Evolutionary conservation across 2,797 vertebrate species (phyloP), one percentile per base, ranked within the genome.

Genomic region (Danionella dracula): DNA sequence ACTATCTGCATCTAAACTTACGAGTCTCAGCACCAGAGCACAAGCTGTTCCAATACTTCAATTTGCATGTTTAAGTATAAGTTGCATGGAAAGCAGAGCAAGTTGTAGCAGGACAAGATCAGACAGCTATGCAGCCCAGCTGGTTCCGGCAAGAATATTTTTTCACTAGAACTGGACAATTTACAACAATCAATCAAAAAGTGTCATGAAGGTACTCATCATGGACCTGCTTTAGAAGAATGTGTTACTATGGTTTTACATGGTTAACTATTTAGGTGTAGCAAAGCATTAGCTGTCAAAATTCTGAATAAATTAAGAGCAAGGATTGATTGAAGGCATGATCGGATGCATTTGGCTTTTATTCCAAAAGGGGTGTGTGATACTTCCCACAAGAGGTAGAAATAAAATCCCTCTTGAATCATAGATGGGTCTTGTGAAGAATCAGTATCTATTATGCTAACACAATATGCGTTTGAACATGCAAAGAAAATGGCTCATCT

Each of bases 81-180:
- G 53, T 31, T 13, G 1, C 1, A 34, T 13, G 1, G 2, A 29
- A 15, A 15, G n/a, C 0, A 21, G 3, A 23, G 48, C 67, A 78
- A 66, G 76, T 80, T 73, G 13, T 46, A 75, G 70, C 80, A 83
- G 40, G 82, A 62, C 45, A 1, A 48, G 35, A 7, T 4, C 20
- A n/a, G 27, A 19, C 46, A 41, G 66, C 45, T 78, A 83, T 77
- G 84, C 56, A 37, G 71, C 56, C 56, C 12, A 62, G 73, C 81
- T 77, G 70, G 79, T 85, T 88, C 71, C 45, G 4, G 76, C 8
- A 12, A 4, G 9, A 4, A 19, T 45, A 13, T 29, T 1, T 66
- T 5, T 6, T 8, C 23, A 21, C 9, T 27, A 1, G 42, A 59
- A 40, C n/a, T 61, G 21, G 8, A 23, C 21, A 15, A 13, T 38